phyloP scores from a whole-genome alignment of 1,140 invertebrate genomes.

The Meteorus sp. region DNA sequence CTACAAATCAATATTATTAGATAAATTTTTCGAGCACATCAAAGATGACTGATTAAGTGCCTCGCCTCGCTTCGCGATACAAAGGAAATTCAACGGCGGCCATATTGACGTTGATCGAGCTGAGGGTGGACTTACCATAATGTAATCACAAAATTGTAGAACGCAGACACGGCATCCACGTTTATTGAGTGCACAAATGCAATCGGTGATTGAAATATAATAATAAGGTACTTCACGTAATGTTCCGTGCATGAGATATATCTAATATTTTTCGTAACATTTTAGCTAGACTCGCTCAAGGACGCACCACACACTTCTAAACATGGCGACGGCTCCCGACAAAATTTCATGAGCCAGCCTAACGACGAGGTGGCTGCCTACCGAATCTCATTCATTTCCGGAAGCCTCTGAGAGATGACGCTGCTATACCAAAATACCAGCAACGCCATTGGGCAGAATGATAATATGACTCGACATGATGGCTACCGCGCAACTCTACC shows the following conservation, averaged over 20 bases:
- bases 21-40: background rate
- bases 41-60: conserved; percentile 5
- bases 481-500: conserved; percentile 17
- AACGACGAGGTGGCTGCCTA: conserved; percentile 23
- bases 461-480: conserved; percentile 37
- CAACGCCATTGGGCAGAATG: conserved; percentile 30
- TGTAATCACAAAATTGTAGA: conserved; percentile 64
- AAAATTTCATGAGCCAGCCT: conserved; percentile 26
- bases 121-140: conserved; percentile 63
- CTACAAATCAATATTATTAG: background rate
- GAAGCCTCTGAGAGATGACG: conserved; percentile 21
- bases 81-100: conserved; percentile 62
- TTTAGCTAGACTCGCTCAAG: conserved; percentile 58
- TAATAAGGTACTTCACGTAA: conserved; percentile 62
- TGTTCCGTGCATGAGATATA: conserved; percentile 55
- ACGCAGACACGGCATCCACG: conserved; percentile 58
- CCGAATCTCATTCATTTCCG: conserved; percentile 9
- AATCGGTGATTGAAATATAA: conserved; percentile 47
- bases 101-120: conserved; percentile 60
- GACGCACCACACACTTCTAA: conserved; percentile 56
- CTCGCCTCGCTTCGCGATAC: conserved; percentile 43
- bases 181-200: conserved; percentile 52
- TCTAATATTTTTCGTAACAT: conserved; percentile 58
- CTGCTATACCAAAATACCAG: conserved; percentile 18
- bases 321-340: conserved; percentile 61